phyloP scores from a whole-genome alignment of 2,797 vertebrate species.

The Hippoglossus hippoglossus region DNA sequence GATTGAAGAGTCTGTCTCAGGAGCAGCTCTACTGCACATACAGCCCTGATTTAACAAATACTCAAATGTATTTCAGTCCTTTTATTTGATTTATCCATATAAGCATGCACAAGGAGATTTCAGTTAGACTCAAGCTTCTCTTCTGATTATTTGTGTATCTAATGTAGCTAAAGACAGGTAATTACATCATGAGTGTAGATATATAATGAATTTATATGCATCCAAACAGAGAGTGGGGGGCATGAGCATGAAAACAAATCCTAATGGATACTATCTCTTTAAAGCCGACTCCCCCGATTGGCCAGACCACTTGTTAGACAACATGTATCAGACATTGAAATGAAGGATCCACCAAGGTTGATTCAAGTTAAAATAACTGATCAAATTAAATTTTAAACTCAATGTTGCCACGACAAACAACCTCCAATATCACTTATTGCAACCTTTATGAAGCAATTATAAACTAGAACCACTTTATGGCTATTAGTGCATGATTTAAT shows the following conservation, averaged over 20 bases:
- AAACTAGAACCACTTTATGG: too few relatives aligned
- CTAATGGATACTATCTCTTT: too few relatives aligned
- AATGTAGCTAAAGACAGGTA: background rate
- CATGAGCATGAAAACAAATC: too few relatives aligned
- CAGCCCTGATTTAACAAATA: background rate
- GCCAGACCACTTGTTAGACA: background rate
- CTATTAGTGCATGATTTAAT: too few relatives aligned
- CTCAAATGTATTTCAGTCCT: too few relatives aligned
- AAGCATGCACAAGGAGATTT: background rate
- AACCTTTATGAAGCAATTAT: too few relatives aligned
- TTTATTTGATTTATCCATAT: background rate
- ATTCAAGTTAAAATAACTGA: too few relatives aligned
- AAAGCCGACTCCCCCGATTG: too few relatives aligned
- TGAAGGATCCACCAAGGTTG: too few relatives aligned
- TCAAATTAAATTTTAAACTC: too few relatives aligned
- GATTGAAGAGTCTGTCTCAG: constrained; percentile 23
- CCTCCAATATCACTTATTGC: too few relatives aligned
- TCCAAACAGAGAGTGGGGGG: background rate
- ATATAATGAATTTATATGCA: background rate
- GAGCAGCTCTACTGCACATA: background rate
- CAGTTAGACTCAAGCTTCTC: constrained; percentile 14
- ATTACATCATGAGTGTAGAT: background rate
- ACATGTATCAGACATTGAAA: background rate
- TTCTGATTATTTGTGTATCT: constrained; percentile 2
- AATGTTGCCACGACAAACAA: too few relatives aligned